Percentiles rank a stretch among this genome's conserved stretches.
Conservation (phyloP, 2,888 invertebrate species). For the Drosophila neutralis region DNA sequence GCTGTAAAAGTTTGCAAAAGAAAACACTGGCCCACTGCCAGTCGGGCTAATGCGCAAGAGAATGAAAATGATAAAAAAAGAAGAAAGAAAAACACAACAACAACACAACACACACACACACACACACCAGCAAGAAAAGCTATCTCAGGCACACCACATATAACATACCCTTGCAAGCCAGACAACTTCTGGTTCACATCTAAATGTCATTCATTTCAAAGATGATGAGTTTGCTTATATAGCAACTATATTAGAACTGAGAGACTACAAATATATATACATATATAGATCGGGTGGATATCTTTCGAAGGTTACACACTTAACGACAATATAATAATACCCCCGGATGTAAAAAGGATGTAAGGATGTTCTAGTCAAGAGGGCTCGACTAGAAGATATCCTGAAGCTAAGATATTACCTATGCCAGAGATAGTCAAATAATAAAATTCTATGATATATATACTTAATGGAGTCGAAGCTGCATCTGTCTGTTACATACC, state of each 20-base stretch:
- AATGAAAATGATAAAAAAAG: constrained; percentile 43
- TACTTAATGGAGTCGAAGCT: background rate
- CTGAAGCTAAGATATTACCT: background rate
- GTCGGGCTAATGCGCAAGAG: constrained; percentile 36
- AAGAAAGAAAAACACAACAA: constrained; percentile 4
- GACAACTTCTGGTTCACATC: background rate
- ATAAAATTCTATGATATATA: too few relatives aligned
- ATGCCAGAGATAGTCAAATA: too few relatives aligned
- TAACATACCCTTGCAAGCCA: background rate
- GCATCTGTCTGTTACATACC: background rate
- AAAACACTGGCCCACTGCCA: constrained; percentile 24
- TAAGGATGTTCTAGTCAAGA: background rate
- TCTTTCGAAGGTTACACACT: too few relatives aligned
- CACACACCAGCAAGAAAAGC: background rate
- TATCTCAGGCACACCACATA: background rate
- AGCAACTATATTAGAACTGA: background rate
- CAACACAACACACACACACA: constrained; percentile 2
- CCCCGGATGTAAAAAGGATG: background rate
- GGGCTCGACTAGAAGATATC: background rate
- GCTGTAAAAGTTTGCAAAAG: constrained; percentile 54
- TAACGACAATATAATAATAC: too few relatives aligned
- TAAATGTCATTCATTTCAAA: background rate
- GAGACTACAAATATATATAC: background rate
- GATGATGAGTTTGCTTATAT: background rate
- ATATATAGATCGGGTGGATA: background rate